Conservation (phyloP, 2,113 vertebrate genomes). For the Oxygymnocypris stewartii region DNA sequence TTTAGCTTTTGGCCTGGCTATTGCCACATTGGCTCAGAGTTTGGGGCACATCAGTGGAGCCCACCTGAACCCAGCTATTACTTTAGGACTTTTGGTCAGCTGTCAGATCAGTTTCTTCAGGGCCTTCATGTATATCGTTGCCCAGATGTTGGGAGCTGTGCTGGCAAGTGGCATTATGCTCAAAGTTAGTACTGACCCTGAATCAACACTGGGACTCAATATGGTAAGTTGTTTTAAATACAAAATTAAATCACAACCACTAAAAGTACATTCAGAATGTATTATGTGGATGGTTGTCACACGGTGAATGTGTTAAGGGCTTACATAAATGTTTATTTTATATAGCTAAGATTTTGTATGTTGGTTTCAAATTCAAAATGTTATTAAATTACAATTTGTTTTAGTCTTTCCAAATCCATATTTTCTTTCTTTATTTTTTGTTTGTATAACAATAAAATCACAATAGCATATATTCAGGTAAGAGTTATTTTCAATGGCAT, state of each 20-base stretch:
- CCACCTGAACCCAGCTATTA: conserved; percentile 83
- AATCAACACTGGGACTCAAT: conserved; percentile 72
- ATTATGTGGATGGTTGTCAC: background rate
- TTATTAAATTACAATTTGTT: background rate
- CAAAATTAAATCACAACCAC: no score
- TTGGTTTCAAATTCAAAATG: background rate
- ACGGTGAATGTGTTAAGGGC: background rate
- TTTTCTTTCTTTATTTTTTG: background rate
- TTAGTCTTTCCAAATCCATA: no score
- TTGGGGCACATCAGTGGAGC: conserved; percentile 85
- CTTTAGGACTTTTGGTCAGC: conserved; percentile 80
- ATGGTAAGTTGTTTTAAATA: conserved; percentile 65
- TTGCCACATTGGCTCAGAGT: conserved; percentile 81
- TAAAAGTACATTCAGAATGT: background rate
- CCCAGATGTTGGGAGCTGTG: conserved; percentile 82
- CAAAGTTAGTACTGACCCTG: conserved; percentile 66
- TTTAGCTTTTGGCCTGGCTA: conserved; percentile 81
- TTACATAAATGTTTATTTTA: background rate
- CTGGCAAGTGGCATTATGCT: conserved; percentile 79
- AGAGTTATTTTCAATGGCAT: background rate
- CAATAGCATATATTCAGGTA: background rate
- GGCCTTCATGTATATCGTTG: conserved; percentile 78
- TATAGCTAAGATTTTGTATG: background rate
- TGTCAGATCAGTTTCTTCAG: conserved; percentile 83
- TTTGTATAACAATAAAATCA: background rate